Evolutionary conservation across 2,797 vertebrate species (phyloP).

Genomic region (Lycodopsis pacificus): DNA sequence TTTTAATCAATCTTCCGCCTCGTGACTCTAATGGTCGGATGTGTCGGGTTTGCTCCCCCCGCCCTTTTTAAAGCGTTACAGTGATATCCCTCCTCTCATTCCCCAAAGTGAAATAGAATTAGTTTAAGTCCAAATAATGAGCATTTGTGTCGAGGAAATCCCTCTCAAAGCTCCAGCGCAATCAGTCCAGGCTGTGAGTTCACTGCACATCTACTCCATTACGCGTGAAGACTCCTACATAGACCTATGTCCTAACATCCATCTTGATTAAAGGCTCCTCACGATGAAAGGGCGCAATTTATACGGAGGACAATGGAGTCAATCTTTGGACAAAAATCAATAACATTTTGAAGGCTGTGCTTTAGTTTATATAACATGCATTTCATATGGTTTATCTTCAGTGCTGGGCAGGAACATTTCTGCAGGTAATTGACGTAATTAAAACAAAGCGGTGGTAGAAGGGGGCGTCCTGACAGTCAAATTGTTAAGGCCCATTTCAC

Average conservation of each 20-base stretch:
- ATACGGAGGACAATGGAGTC: constrained; percentile 5
- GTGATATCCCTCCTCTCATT: constrained; percentile 19
- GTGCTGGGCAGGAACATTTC: background rate
- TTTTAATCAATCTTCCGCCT: constrained; percentile 42
- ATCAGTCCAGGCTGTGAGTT: constrained; percentile 46
- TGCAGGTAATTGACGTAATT: background rate
- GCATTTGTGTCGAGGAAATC: constrained; percentile 23
- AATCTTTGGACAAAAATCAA: constrained; percentile 31
- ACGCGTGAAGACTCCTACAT: constrained; percentile 26
- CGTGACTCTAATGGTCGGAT: constrained; percentile 14
- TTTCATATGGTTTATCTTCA: constrained; percentile 9
- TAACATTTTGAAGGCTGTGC: constrained; percentile 11
- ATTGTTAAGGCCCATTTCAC: background rate
- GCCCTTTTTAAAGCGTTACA: constrained; percentile 2
- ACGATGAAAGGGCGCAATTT: constrained; percentile 31
- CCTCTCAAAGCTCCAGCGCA: constrained; percentile 29
- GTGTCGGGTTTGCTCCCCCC: constrained; percentile 23
- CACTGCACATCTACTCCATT: constrained; percentile 50
- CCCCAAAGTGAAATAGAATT: constrained; percentile 42
- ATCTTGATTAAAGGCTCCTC: constrained; percentile 42
- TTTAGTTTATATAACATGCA: constrained; percentile 29
- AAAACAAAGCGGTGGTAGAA: background rate
- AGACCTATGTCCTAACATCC: constrained; percentile 36
- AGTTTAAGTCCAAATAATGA: constrained; percentile 38
- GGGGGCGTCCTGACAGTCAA: background rate